A percentile compares a stretch with the other conserved stretches of the same genome.
These are phyloP conservation scores for Drosophila incognita DNA, from an alignment of 2,888 invertebrate species.

Conservation along the genomic window DNA sequence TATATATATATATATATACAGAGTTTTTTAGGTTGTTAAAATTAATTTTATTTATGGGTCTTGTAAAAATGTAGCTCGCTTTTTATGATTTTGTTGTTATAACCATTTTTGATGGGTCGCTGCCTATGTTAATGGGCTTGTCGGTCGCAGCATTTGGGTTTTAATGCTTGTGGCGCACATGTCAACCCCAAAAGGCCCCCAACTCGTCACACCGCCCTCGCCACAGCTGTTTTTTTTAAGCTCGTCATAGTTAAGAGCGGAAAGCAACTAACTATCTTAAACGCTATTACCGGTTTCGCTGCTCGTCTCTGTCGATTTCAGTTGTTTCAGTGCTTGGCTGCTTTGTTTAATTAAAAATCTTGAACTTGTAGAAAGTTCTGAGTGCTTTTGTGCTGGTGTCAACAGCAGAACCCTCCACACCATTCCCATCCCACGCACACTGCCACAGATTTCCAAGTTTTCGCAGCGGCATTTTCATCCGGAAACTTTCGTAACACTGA, in stretches of 20 bases:
- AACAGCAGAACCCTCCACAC: slow-evolving; percentile 34
- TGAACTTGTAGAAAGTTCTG: slow-evolving; percentile 48
- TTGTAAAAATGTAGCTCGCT: slow-evolving; percentile 1
- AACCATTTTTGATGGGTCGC: slow-evolving; percentile 49
- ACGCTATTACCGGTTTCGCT: slow-evolving; percentile 14
- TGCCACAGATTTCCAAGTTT: slow-evolving; percentile 13
- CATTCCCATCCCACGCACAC: neutral
- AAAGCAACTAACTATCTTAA: slow-evolving; percentile 30
- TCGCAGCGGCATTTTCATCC: slow-evolving; percentile 12
- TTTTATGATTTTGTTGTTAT: slow-evolving; percentile 16
- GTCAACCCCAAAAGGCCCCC: slow-evolving; percentile 38
- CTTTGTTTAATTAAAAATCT: slow-evolving; percentile 68
- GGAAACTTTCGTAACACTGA: slow-evolving; percentile 38
- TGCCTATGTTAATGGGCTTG: slow-evolving; percentile 63
- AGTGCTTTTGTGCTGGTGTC: slow-evolving; percentile 41
- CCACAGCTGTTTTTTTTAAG: slow-evolving; percentile 47
- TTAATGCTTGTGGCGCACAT: slow-evolving; percentile 44
- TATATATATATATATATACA: neutral
- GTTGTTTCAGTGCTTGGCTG: slow-evolving; percentile 45
- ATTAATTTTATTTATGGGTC: slow-evolving; percentile 3
- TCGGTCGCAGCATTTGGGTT: slow-evolving; percentile 5
- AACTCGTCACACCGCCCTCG: slow-evolving; percentile 6
- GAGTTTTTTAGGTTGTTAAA: neutral
- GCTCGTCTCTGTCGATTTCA: slow-evolving; percentile 16
- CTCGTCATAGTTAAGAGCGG: slow-evolving; percentile 52